Evolutionary conservation across 2,888 invertebrate species (phyloP).

Genomic region (Stenurella melanura): DNA sequence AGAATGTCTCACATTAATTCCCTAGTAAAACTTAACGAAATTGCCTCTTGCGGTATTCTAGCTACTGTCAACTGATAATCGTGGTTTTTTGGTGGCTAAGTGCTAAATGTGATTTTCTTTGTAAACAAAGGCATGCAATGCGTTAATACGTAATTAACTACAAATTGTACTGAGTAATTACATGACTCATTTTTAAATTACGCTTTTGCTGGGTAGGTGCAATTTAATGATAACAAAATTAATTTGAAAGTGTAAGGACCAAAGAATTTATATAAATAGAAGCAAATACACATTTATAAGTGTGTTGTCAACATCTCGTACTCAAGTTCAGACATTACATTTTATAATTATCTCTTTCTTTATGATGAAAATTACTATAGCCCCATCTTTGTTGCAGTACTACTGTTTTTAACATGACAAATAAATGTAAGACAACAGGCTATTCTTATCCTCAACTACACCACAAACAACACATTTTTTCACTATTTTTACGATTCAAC

Average conservation of each 20-base stretch:
- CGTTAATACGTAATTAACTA: slow-evolving; percentile 10
- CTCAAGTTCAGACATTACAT: too few species aligned
- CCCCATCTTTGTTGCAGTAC: too few species aligned
- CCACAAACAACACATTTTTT: too few species aligned
- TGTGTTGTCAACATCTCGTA: too few species aligned
- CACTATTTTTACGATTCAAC: too few species aligned
- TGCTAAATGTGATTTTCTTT: slow-evolving; percentile 24
- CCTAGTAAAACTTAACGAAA: slow-evolving; percentile 30
- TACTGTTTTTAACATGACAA: too few species aligned
- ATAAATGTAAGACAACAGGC: too few species aligned
- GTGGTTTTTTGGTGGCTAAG: slow-evolving; percentile 14
- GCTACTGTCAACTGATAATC: slow-evolving; percentile 29
- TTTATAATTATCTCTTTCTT: too few species aligned
- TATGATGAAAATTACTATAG: too few species aligned
- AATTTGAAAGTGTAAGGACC: neutral
- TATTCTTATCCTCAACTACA: too few species aligned
- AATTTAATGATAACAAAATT: slow-evolving; percentile 14
- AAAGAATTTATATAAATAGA: too few species aligned
- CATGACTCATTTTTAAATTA: slow-evolving; percentile 11
- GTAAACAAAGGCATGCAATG: slow-evolving; percentile 12
- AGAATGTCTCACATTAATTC: slow-evolving; percentile 14
- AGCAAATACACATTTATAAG: too few species aligned
- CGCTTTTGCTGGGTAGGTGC: slow-evolving; percentile 19
- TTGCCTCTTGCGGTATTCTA: slow-evolving; percentile 35
- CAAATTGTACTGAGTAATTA: neutral